Base-by-base conservation (phyloP, 2,113 vertebrate species). In the Sminthopsis crassicaudata region DNA sequence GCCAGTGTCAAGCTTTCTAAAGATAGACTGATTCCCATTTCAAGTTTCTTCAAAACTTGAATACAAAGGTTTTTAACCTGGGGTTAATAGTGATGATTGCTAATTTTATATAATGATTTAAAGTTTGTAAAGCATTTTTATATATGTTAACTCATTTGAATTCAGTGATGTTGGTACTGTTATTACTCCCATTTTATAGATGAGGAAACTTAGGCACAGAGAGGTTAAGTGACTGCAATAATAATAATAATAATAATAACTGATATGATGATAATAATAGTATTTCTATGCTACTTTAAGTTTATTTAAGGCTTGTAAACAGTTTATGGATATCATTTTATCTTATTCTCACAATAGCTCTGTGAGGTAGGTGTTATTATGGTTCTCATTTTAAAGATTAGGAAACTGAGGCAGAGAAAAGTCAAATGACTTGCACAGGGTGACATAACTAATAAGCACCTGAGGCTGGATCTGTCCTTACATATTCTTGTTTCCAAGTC, bases 21-120 rank as follows among this genome's bases (percentile, higher is more conserved):
- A 92, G 54, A 91, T 89, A n/a, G 84, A 60, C 53, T 94, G 89
- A 93, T 53, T 55, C 60, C 24, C 51, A 93, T 4, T 48, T 52
- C 23, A 90, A 46, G 50, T 89, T n/a, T 50, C 36, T n/a, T 84
- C n/a, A 84, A 42, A 42, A 23, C 16, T 84, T 84, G 67, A 42
- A 84, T 42, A n/a, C 19, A 84, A 84, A 84, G 67, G 67, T 84
- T 42, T 42, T 7, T 84, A 84, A 22, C n/a, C 67, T 84, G 6
- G 19, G 2, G 36, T 84, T 84, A 19, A 42, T n/a, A 42, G 42
- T 84, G 67, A n/a, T n/a, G 36, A 23, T 84, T 42, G 19, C 36
- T 84, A 42, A 42, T 76, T 16, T 76, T 76, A n/a, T 19, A 36
- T 16, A 19, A n/a, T 76, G 60, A n/a, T 76, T 76, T 76, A 22